These are phyloP conservation scores for Leptoclinus maculatus DNA, from an alignment of 2,797 vertebrate species.

Conservation along the genomic window DNA sequence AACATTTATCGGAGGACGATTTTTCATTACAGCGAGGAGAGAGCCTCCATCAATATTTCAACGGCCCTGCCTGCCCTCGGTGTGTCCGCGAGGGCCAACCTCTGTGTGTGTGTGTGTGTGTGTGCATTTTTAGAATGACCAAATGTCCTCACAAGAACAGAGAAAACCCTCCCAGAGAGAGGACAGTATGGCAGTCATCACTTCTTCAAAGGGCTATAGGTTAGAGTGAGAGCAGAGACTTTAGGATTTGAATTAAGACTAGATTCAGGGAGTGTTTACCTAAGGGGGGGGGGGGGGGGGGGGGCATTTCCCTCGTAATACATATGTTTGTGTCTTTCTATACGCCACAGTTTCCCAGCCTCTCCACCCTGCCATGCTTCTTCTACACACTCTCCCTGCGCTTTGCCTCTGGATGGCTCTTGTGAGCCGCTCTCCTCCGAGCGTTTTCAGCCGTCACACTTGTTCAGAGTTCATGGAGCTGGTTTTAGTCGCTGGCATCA, in stretches of 20 bases:
- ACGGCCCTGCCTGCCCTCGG: constrained; percentile 65
- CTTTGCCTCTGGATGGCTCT: constrained; percentile 50
- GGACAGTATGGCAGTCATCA: not conserved
- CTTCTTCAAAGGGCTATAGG: not conserved
- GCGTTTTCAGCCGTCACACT: constrained; percentile 91
- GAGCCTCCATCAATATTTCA: constrained; percentile 90
- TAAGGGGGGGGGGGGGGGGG: no score
- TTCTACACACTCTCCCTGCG: constrained; percentile 28
- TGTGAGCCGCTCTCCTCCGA: constrained; percentile 80
- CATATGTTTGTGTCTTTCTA: not conserved
- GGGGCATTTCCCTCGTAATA: not conserved
- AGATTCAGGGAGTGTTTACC: no score
- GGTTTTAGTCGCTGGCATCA: constrained; percentile 91
- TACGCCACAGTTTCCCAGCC: not conserved
- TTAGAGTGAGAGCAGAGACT: not conserved
- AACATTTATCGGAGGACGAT: constrained; percentile 87
- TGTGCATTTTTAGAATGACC: constrained; percentile 43
- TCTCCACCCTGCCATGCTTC: constrained; percentile 29
- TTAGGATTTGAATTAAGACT: not conserved
- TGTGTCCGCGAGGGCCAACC: constrained; percentile 41
- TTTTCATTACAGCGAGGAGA: constrained; percentile 86
- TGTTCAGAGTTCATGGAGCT: constrained; percentile 87
- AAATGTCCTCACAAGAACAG: constrained; percentile 25
- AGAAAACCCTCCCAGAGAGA: not conserved
- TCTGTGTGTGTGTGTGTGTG: not conserved